Evolutionary conservation across 2,797 vertebrate species (phyloP).

Genomic region (Cirrhinus mrigala): DNA sequence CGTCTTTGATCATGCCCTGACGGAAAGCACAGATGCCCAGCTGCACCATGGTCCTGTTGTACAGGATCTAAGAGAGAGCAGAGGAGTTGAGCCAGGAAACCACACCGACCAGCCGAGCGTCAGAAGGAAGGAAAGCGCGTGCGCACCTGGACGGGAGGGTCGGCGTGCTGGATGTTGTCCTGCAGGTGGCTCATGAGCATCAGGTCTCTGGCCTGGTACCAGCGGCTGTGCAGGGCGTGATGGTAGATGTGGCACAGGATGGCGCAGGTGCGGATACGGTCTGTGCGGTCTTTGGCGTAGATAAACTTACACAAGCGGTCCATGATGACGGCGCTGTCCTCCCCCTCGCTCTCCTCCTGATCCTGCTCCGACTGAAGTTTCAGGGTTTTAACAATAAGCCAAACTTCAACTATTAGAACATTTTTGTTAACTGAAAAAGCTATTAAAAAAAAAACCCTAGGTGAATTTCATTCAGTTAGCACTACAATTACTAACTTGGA

Average conservation of each 20-base stretch:
- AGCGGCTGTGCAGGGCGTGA: constrained; percentile 91
- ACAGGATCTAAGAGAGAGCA: constrained; percentile 82
- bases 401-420: too few relatives aligned
- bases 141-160: constrained; percentile 89
- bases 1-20: constrained; percentile 93
- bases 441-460: too few relatives aligned
- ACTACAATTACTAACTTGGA: background rate
- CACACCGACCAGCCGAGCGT: background rate
- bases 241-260: constrained; percentile 96
- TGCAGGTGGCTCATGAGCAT: constrained; percentile 98
- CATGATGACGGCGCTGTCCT: constrained; percentile 90
- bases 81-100: background rate
- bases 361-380: constrained; percentile 86
- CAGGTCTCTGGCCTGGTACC: constrained; percentile 92
- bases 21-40: constrained; percentile 93
- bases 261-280: constrained; percentile 91
- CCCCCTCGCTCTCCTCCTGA: constrained; percentile 89
- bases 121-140: background rate
- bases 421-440: background rate
- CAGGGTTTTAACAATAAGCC: background rate
- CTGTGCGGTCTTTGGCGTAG: constrained; percentile 91
- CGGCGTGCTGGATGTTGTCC: constrained; percentile 94
- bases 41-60: constrained; percentile 95
- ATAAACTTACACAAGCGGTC: constrained; percentile 93
- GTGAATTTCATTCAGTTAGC: too few relatives aligned